These are phyloP conservation scores for Edolisoma coerulescens DNA, from an alignment of 2,113 vertebrate species.

Conservation along the genomic window DNA sequence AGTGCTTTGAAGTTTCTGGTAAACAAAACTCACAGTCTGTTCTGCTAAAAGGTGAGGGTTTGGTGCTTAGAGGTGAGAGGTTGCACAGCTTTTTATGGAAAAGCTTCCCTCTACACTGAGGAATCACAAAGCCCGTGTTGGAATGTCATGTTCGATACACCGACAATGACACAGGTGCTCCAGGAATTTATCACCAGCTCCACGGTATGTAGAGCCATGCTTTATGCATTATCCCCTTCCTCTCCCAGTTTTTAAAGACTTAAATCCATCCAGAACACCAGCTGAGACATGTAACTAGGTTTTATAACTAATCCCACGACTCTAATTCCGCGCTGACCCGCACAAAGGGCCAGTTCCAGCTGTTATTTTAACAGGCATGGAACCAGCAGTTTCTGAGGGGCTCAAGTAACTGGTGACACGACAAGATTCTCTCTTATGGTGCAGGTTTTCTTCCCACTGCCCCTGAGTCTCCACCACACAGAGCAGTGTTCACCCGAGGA, in stretches of 20 bases:
- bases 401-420: rapidly evolving
- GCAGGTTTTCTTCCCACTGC: background rate
- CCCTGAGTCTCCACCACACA: background rate
- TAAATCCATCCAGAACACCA: slow-evolving; percentile 2
- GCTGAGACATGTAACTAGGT: background rate
- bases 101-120: background rate
- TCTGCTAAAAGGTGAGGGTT: background rate
- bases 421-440: rapidly evolving
- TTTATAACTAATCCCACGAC: slow-evolving; percentile 40
- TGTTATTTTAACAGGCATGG: background rate
- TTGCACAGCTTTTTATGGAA: background rate
- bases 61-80: background rate
- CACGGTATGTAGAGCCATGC: background rate
- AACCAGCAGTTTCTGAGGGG: background rate
- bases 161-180: background rate
- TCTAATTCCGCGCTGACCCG: slow-evolving; percentile 45
- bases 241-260: background rate
- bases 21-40: background rate
- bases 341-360: background rate
- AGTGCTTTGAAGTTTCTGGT: background rate
- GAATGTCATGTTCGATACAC: background rate
- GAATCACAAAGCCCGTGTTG: background rate
- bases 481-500: background rate
- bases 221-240: background rate
- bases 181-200: background rate